These are phyloP conservation scores for Alaudala cheleensis DNA, from an alignment of 2,113 vertebrate species.

Conservation along the genomic window DNA sequence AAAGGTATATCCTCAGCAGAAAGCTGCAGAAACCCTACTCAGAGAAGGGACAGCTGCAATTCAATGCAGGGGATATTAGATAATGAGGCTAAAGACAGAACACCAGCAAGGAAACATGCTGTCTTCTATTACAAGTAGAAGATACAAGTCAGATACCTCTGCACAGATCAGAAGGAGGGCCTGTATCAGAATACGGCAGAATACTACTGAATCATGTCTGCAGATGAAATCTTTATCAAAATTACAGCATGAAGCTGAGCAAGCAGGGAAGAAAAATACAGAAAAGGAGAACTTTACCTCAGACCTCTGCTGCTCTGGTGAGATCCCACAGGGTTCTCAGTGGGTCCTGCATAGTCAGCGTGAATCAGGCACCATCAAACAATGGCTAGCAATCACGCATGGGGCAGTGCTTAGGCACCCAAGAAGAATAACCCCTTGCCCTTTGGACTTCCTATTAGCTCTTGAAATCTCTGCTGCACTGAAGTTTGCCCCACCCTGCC, in stretches of 20 bases:
- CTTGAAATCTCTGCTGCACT: constrained; percentile 1
- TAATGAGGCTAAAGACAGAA: constrained; percentile 62
- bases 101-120: background rate
- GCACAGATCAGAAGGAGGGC: background rate
- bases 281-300: constrained; percentile 43
- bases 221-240: background rate
- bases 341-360: background rate
- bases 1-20: constrained; percentile 39
- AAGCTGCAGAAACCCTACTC: constrained; percentile 51
- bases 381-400: background rate
- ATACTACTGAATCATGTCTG: background rate
- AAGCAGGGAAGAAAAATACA: background rate
- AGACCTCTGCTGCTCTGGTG: background rate
- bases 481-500: constrained; percentile 20
- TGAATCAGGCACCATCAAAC: background rate
- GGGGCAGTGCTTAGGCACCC: background rate
- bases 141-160: background rate
- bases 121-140: background rate
- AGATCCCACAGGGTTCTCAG: background rate
- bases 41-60: constrained; percentile 47
- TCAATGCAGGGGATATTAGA: constrained; percentile 56
- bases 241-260: background rate
- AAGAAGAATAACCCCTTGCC: constrained; percentile 6
- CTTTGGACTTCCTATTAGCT: constrained; percentile 48
- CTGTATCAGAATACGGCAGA: background rate